A percentile compares a stretch with the other conserved stretches of the same genome.
These are phyloP conservation scores for Rhynchotus rufescens DNA, from an alignment of 2,797 vertebrate species.

Conservation along the genomic window DNA sequence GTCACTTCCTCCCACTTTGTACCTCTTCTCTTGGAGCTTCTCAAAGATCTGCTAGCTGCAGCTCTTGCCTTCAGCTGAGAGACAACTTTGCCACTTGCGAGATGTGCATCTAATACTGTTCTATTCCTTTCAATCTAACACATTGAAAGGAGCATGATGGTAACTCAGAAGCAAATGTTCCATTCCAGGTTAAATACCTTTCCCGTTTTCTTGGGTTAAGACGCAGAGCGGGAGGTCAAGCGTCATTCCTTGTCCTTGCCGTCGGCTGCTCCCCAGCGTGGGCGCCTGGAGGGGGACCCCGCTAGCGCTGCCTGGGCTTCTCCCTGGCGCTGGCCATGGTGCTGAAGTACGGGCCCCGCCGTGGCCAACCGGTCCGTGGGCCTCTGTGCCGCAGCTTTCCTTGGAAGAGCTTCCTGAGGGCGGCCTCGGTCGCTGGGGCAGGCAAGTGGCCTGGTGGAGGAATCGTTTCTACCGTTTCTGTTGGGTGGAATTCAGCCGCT, in stretches of 20 bases:
- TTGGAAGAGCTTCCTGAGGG: not conserved
- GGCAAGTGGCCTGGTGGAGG: not conserved
- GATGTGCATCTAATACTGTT: not conserved
- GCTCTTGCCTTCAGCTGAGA: not conserved
- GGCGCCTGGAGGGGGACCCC: accelerated
- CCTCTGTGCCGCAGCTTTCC: not conserved
- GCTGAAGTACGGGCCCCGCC: conserved; percentile 63
- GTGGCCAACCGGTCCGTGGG: not conserved
- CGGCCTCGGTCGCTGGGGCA: not conserved
- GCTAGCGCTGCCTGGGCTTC: not conserved
- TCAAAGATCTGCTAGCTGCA: not conserved
- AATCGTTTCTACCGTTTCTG: not conserved
- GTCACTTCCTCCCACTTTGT: conserved; percentile 7
- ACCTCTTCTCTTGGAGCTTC: conserved; percentile 8
- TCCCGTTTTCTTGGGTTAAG: not conserved
- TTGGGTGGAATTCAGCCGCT: not conserved
- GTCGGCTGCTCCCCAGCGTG: not conserved
- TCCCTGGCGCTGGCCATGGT: conserved; percentile 79
- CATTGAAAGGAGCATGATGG: not conserved
- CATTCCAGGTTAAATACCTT: not conserved
- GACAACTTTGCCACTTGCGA: not conserved
- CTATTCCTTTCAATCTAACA: not conserved
- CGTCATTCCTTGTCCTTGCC: not conserved
- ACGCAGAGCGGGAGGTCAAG: not conserved
- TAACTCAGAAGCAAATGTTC: accelerated